Evolutionary conservation across 2,113 vertebrate genomes (phyloP), one percentile per base, ranked within the genome.

Genomic region (Mirounga angustirostris): DNA sequence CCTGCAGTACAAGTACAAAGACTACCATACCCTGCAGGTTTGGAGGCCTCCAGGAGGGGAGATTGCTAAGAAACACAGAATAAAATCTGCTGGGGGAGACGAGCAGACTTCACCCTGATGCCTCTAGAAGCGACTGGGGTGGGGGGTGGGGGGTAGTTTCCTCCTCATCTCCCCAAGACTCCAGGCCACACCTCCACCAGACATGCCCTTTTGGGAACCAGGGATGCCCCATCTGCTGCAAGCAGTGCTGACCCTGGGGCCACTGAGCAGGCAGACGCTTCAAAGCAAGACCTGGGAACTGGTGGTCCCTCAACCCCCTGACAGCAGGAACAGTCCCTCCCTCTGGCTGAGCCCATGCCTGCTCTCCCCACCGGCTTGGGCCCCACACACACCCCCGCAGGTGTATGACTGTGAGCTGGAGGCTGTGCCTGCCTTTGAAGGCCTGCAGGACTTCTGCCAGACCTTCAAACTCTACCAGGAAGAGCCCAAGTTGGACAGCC

Each of bases 371-470:
- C 19, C 2, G 65, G 52, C 59, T 40, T 16, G 4, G 24, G 28
- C 8, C 54, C 30, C 84, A 4, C 4, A 0, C 4, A 3, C 67
- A 74, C 59, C 63, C 69, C 58, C 26, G 10, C 98, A 99, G 99
- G 96, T 99, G n/a, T 99, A 99, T 24, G 80, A 95, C 91, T 98
- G 99, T 0, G 98, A 99, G 85, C 97, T 99, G 89, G 99, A 99
- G 95, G 98, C 98, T 0, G 97, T 99, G 89, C 98, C 98, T 0
- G 97, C 94, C 5, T 99, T 99, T 22, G 84, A 98, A 59, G 98
- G 98, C 94, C 98, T 99, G 50, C 98, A 99, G 95, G 99, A 99
- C 80, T 99, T 99, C 98, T 99, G 99, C 95, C 97, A 98, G 95
- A 99, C 98, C 74, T 99, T 99, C 95, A 98, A 36, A 0, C 98